Evolutionary conservation across 2,113 vertebrate species (phyloP).

Genomic region (Perca flavescens): DNA sequence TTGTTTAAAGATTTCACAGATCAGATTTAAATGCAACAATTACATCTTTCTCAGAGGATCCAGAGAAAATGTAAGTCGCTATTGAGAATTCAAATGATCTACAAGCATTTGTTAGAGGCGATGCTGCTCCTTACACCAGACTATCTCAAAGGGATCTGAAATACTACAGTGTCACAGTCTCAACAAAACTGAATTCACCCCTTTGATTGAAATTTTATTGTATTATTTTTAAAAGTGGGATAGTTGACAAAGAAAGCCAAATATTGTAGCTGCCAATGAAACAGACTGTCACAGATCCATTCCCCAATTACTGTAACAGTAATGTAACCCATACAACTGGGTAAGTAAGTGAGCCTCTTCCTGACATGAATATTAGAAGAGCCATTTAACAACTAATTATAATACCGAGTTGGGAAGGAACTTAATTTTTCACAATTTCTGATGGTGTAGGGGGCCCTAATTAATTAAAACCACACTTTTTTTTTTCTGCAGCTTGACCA

Average conservation of each 20-base stretch:
- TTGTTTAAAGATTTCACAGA: no score
- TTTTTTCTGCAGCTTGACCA: conserved; percentile 51
- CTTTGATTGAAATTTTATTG: no score
- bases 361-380: not conserved
- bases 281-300: not conserved
- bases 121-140: not conserved
- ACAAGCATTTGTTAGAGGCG: not conserved
- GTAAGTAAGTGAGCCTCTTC: no score
- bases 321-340: not conserved
- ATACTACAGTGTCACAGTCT: not conserved
- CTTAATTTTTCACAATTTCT: conserved; percentile 9
- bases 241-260: not conserved
- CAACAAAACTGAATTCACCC: no score
- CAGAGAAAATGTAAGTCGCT: not conserved
- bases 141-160: not conserved
- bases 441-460: conserved; percentile 24
- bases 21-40: no score
- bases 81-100: not conserved
- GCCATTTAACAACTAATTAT: conserved; percentile 41
- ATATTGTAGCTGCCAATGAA: not conserved
- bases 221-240: not conserved
- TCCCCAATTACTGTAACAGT: not conserved
- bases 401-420: conserved; percentile 5
- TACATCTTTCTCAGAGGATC: no score
- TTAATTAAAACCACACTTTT: conserved; percentile 52